Evolutionary conservation across 37 sponge, comb jelly and placozoan species (phyloP), one percentile per base, ranked within the genome.

Genomic region (Cliona cf. orientalis): DNA sequence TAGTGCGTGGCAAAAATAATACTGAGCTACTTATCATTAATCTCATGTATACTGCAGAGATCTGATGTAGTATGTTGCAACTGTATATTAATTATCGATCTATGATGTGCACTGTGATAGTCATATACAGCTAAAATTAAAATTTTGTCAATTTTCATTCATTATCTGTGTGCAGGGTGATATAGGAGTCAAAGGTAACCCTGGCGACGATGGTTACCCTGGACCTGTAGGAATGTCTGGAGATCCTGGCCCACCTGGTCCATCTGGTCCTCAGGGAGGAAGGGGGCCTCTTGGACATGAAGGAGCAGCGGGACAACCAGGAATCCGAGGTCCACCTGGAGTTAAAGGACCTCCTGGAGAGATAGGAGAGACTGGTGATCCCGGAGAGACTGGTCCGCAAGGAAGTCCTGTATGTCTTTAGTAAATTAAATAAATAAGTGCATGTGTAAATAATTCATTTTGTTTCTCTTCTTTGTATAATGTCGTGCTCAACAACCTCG

Each of bases 171-270:
- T 67, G 23, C 55, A 87, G 84, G 89, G 89, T 79, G 79, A 43
- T 19, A 44, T 40, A 42, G 94, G 94, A 26, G 86, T 77, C 74
- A 85, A 88, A 45, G 94, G 94, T 36, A 76, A 55, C 14, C 22
- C 44, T 46, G 90, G 90, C 22, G 26, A 29, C 17, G 26, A 46
- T 17, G 94, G 90, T 46, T 38, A 21, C 32, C 35, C 49, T 41
- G 94, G 94, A 55, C 90, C 86, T 71, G 56, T 26, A 63, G 90
- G 94, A 12, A 81, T 86, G 74, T 60, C 78, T 59, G 94, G 94
- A 66, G 89, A 74, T 28, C 79, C 90, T 29, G 94, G 94, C 43
- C 83, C 90, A 26, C 58, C 78, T 68, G 94, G 94, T 35, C 63
- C 69, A 33, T 42, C 60, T 17, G 94, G 94, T 28, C 11, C 57